phyloP scores from a whole-genome alignment of 2,113 vertebrate genomes.

The Corythornis madagascariensis region DNA sequence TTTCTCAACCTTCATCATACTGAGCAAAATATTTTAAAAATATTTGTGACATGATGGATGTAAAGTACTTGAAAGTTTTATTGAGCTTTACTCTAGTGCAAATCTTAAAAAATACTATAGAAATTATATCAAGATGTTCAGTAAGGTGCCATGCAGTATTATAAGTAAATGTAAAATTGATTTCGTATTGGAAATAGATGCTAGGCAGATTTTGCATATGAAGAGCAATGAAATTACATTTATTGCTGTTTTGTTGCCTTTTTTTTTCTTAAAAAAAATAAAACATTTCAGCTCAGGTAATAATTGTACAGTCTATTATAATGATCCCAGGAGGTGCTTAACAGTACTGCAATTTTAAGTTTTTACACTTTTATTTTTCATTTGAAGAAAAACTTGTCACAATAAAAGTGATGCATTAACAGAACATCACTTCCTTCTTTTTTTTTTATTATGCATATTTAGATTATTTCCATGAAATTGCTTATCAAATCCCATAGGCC shows the following conservation, averaged over 20 bases:
- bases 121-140: conserved; percentile 57
- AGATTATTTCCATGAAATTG: conserved; percentile 67
- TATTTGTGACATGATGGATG: conserved; percentile 34
- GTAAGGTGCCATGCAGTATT: conserved; percentile 29
- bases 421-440: conserved; percentile 57
- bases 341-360: conserved; percentile 62
- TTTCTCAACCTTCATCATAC: not conserved
- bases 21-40: not conserved
- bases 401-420: conserved; percentile 70
- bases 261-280: not conserved
- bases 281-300: conserved; percentile 58
- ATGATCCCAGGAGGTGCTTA: conserved; percentile 67
- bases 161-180: conserved; percentile 57
- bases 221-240: conserved; percentile 63
- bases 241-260: not conserved
- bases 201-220: conserved; percentile 57
- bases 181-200: conserved; percentile 59
- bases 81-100: conserved; percentile 52
- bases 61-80: conserved; percentile 52
- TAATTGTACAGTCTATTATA: conserved; percentile 70
- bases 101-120: conserved; percentile 62
- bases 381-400: conserved; percentile 68
- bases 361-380: conserved; percentile 70
- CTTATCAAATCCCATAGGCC: conserved; percentile 60
- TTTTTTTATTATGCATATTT: conserved; percentile 57